Base-by-base conservation (phyloP, 2,113 vertebrate genomes). In the Xiphias gladius region DNA sequence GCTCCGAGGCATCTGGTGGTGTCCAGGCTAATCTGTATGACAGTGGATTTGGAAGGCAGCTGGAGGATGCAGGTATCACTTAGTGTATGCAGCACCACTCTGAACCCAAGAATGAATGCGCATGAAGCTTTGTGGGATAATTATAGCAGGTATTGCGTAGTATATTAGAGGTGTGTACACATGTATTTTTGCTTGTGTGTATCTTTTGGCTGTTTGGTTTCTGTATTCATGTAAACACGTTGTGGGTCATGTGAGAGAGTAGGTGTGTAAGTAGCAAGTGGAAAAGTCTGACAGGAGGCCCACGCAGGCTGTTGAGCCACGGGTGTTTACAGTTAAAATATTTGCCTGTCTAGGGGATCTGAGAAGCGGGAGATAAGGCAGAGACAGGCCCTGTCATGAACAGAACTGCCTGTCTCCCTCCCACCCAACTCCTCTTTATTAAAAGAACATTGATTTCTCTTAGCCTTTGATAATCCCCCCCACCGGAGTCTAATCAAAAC, bases 271-370 rank as follows among this genome's bases (percentile, higher is more conserved):
- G 82, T 85, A 70, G 81, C 78, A 65, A 90, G 84, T 75, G 83
- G 69, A 84, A 89, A 88, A 82, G 75, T 65, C 74, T 93, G 92
- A 93, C 92, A 92, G 83, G 82, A 84, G 77, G 89, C 88, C 91
- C 86, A 91, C 88, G 83, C 88, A 91, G 82, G 76, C 91, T 94
- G 93, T 93, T 86, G 90, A 90, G 91, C 91, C 85, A 82, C 61
- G 75, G 76, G 84, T 94, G 93, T 95, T 95, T 93, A 91, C 94
- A 89, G 86, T 94, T 93, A 92, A 94, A 94, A 94, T 94, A 94
- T 94, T 94, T 93, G 89, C 91, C 87, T 90, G 93, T 95, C 90
- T 91, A 19, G 67, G 73, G 89, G 89, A 93, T 92, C 90, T 93
- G 92, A 93, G 89, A 58, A 83, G 85, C 50, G n/a, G 57, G 85